Conservation (phyloP, 1,140 invertebrate genomes). For the Calephelis nemesis region DNA sequence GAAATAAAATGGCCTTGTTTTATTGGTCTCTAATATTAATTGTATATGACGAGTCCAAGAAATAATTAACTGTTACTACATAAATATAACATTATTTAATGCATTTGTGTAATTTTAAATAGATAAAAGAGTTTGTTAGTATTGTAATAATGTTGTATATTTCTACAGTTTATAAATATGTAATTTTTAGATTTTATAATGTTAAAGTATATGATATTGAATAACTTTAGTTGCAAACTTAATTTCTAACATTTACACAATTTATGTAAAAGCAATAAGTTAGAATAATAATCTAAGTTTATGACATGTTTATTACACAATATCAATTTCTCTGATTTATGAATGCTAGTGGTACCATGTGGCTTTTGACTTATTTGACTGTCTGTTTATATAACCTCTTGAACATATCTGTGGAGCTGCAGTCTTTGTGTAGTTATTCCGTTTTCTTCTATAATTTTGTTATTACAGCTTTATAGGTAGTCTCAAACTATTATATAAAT, state of each 20-base stretch:
- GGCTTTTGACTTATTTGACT: no score
- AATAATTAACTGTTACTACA: conserved; percentile 4
- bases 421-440: no score
- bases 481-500: no score
- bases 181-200: conserved; percentile 17
- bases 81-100: conserved; percentile 1
- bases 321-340: no score
- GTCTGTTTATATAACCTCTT: no score
- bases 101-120: conserved; percentile 14
- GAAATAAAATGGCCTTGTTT: conserved; percentile 6
- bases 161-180: conserved; percentile 30
- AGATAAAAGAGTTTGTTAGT: conserved; percentile 16
- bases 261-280: conserved; percentile 14
- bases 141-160: conserved; percentile 27
- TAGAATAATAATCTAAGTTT: conserved; percentile 3
- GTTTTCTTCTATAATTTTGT: no score
- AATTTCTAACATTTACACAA: conserved; percentile 24
- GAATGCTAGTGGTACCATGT: no score
- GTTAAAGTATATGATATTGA: conserved; percentile 28
- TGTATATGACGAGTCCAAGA: neutral
- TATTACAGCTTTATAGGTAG: no score
- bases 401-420: no score
- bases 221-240: conserved; percentile 29
- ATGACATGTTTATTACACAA: conserved; percentile 4
- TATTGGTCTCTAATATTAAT: conserved; percentile 1